Percentiles rank a stretch among this genome's conserved stretches.
These are phyloP conservation scores for Saccostrea cuccullata DNA, from an alignment of 1,140 invertebrate species.

Conservation along the genomic window DNA sequence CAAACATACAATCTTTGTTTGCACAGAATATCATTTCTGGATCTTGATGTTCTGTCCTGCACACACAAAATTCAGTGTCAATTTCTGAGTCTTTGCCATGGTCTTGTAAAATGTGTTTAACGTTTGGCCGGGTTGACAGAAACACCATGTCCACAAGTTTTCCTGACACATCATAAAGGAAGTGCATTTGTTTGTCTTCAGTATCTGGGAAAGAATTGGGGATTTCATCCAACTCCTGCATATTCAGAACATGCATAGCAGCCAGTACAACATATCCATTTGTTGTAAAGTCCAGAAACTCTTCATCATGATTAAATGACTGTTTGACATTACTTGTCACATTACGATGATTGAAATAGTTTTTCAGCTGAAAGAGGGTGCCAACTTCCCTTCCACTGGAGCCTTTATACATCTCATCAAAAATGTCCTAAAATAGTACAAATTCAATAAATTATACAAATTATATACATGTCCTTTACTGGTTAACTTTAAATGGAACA, in stretches of 20 bases:
- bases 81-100: not conserved
- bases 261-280: slow-evolving; percentile 15
- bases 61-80: slow-evolving; percentile 29
- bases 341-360: slow-evolving; percentile 17
- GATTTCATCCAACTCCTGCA: not conserved
- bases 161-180: not conserved
- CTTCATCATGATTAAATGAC: slow-evolving; percentile 38
- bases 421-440: not conserved
- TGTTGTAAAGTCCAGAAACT: slow-evolving; percentile 36
- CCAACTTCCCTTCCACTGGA: not conserved
- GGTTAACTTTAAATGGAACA: no score
- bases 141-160: not conserved
- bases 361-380: not conserved
- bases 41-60: not conserved
- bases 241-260: slow-evolving; percentile 21
- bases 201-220: not conserved
- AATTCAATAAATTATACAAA: no score
- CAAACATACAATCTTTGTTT: slow-evolving; percentile 20
- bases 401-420: not conserved
- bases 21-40: slow-evolving; percentile 42
- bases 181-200: not conserved
- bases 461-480: no score
- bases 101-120: no score
- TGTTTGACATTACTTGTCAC: slow-evolving; percentile 30
- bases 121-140: not conserved